phyloP scores from a whole-genome alignment of 1,140 invertebrate species.

The Mya arenaria region DNA sequence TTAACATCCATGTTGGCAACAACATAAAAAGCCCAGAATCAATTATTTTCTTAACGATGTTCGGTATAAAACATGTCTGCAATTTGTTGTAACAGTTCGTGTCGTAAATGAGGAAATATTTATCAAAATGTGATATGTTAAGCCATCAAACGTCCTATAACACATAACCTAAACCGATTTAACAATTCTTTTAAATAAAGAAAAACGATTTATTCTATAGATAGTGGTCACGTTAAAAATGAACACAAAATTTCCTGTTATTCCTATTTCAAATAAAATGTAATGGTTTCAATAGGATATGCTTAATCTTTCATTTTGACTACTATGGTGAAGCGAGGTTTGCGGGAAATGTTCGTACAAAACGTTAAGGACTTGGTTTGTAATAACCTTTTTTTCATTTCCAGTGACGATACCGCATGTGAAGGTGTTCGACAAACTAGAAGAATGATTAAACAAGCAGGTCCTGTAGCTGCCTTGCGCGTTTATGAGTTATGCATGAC shows the following conservation, averaged over 20 bases:
- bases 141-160: constrained; percentile 19
- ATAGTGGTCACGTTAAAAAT: constrained; percentile 26
- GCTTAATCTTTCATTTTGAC: too few species aligned
- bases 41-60: constrained; percentile 14
- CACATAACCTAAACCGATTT: constrained; percentile 22
- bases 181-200: constrained; percentile 20
- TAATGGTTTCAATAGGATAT: constrained; percentile 19
- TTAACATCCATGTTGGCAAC: constrained; percentile 28
- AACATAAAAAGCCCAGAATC: constrained; percentile 6
- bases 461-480: constrained; percentile 19
- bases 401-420: not conserved
- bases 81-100: constrained; percentile 23
- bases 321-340: constrained; percentile 6
- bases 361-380: not conserved
- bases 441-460: constrained; percentile 9
- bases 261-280: constrained; percentile 32
- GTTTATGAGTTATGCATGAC: constrained; percentile 20
- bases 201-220: constrained; percentile 27
- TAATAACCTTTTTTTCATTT: not conserved
- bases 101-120: constrained; percentile 22
- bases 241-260: constrained; percentile 18
- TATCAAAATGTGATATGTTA: constrained; percentile 26
- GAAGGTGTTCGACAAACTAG: constrained; percentile 2
- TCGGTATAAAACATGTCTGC: constrained; percentile 21
- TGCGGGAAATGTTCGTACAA: constrained; percentile 5